Percentiles rank a stretch among this genome's conserved stretches.
These are phyloP conservation scores for Herminia tarsipennalis DNA, from an alignment of 2,888 invertebrate genomes.

Conservation along the genomic window DNA sequence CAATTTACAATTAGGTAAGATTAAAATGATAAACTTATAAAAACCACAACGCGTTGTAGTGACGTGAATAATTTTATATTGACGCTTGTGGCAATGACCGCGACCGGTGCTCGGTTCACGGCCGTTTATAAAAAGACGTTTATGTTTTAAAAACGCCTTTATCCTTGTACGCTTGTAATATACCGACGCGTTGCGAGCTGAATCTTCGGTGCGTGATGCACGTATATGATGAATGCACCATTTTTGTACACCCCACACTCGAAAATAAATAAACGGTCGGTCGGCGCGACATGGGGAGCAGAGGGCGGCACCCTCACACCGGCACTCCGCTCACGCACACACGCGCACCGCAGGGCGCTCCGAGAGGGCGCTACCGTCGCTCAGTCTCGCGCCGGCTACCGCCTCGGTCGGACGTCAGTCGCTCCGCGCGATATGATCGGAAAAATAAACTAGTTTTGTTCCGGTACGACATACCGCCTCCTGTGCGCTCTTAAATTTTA, in stretches of 20 bases:
- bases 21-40: constrained; percentile 26
- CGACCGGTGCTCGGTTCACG: constrained; percentile 74
- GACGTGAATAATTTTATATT: constrained; percentile 78
- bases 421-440: constrained; percentile 71
- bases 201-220: constrained; percentile 37
- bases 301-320: constrained; percentile 61
- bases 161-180: constrained; percentile 51
- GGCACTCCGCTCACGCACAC: constrained; percentile 60
- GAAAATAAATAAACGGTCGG: constrained; percentile 74
- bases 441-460: constrained; percentile 83
- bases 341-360: constrained; percentile 56
- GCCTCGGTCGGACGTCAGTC: constrained; percentile 67
- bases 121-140: constrained; percentile 75
- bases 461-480: constrained; percentile 71
- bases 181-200: constrained; percentile 29
- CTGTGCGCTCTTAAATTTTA: constrained; percentile 68
- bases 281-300: constrained; percentile 46
- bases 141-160: constrained; percentile 56
- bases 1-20: constrained; percentile 30
- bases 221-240: constrained; percentile 50
- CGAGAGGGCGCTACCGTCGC: constrained; percentile 78
- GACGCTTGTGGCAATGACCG: constrained; percentile 82
- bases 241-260: constrained; percentile 64
- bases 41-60: constrained; percentile 57
- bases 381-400: constrained; percentile 85